Evolutionary conservation across 1,140 invertebrate species (phyloP).

Genomic region (Notospermus geniculatus): DNA sequence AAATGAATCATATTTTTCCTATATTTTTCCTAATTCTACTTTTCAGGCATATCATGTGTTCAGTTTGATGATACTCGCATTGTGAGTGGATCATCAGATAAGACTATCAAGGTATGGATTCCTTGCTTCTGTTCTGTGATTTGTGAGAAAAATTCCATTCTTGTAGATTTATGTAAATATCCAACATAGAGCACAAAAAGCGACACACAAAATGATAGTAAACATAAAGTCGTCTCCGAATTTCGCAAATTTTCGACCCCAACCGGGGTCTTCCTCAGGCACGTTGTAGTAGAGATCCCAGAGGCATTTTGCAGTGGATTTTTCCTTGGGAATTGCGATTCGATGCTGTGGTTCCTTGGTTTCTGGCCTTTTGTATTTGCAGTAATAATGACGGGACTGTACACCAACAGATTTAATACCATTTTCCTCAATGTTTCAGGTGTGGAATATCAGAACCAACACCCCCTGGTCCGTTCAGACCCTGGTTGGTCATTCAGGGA

Average conservation of each 20-base stretch:
- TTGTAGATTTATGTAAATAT: not conserved
- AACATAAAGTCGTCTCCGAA: too few species aligned
- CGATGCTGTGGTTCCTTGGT: too few species aligned
- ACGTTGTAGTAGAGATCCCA: too few species aligned
- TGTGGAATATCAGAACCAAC: conserved; percentile 60
- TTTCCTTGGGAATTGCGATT: not conserved
- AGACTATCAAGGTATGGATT: conserved; percentile 58
- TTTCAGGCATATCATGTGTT: conserved; percentile 57
- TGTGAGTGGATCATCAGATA: conserved; percentile 61
- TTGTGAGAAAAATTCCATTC: not conserved
- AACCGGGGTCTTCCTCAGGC: too few species aligned
- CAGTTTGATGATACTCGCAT: conserved; percentile 61
- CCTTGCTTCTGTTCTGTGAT: not conserved
- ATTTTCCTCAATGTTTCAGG: conserved; percentile 24
- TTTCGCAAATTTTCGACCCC: too few species aligned
- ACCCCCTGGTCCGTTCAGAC: conserved; percentile 61
- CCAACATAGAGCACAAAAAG: too few species aligned
- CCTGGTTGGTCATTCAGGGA: conserved; percentile 60
- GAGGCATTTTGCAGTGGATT: too few species aligned
- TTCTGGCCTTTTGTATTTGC: too few species aligned
- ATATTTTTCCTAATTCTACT: not conserved
- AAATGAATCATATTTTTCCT: conserved; percentile 24
- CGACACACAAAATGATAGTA: too few species aligned
- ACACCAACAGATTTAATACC: not conserved
- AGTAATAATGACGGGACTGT: not conserved